phyloP scores from a whole-genome alignment of 1,140 invertebrate genomes.

The Cherax destructor region DNA sequence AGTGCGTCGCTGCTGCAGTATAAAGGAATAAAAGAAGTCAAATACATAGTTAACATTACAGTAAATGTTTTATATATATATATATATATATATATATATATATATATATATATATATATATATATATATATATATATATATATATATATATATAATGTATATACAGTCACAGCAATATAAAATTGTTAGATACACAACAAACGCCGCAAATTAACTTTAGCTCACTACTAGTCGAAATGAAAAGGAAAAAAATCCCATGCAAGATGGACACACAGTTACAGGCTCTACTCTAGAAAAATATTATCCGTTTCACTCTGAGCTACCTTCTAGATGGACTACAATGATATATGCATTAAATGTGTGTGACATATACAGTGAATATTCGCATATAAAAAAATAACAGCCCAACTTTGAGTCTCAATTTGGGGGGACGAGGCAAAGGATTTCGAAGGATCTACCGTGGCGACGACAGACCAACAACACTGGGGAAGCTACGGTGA shows the following conservation, averaged over 20 bases:
- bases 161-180: slow-evolving; percentile 60
- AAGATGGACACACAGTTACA: slow-evolving; percentile 35
- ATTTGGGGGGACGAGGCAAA: slow-evolving; percentile 16
- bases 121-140: not conserved
- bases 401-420: slow-evolving; percentile 33
- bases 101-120: slow-evolving; percentile 24
- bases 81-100: slow-evolving; percentile 26
- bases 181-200: slow-evolving; percentile 58
- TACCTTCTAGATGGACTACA: slow-evolving; percentile 36
- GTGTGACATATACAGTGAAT: slow-evolving; percentile 27
- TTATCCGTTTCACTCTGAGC: slow-evolving; percentile 30
- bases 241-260: slow-evolving; percentile 14
- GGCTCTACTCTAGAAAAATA: slow-evolving; percentile 54
- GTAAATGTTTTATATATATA: slow-evolving; percentile 24
- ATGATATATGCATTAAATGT: slow-evolving; percentile 47
- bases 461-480: not conserved
- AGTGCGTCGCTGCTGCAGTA: slow-evolving; percentile 13
- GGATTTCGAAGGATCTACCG: not conserved
- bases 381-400: slow-evolving; percentile 51
- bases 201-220: slow-evolving; percentile 46
- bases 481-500: not conserved
- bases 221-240: not conserved
- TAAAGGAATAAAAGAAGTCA: slow-evolving; percentile 26
- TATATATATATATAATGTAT: slow-evolving; percentile 25
- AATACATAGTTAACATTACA: slow-evolving; percentile 54